Evolutionary conservation across 2,888 invertebrate species (phyloP).

Genomic region (Drosophila meridiana): DNA sequence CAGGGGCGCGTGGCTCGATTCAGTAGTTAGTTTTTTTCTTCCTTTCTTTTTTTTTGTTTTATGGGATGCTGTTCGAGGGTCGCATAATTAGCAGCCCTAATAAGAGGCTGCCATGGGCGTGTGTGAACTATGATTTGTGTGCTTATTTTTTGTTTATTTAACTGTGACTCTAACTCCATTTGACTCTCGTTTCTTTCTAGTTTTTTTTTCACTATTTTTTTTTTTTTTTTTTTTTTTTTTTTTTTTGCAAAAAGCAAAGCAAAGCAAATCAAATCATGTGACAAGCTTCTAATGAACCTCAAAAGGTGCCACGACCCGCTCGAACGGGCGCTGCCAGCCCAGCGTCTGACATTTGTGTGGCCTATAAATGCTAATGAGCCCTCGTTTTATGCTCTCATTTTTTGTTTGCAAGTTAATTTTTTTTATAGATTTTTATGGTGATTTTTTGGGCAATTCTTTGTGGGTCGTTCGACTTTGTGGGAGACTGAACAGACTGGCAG

Average conservation of each 20-base stretch:
- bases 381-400: conserved; percentile 33
- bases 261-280: conserved; percentile 76
- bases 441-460: conserved; percentile 73
- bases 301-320: conserved; percentile 44
- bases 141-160: background rate
- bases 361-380: conserved; percentile 77
- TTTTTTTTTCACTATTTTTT: conserved; percentile 13
- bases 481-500: conserved; percentile 8
- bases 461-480: conserved; percentile 58
- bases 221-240: conserved; percentile 10
- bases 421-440: conserved; percentile 75
- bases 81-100: conserved; percentile 73
- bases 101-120: conserved; percentile 22
- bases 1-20: conserved; percentile 63
- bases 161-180: conserved; percentile 13
- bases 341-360: conserved; percentile 65
- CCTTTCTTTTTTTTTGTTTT: conserved; percentile 10
- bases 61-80: conserved; percentile 41
- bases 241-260: conserved; percentile 9
- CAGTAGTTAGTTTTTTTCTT: conserved; percentile 23
- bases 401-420: conserved; percentile 37
- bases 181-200: conserved; percentile 25
- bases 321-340: conserved; percentile 11
- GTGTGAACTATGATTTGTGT: conserved; percentile 15
- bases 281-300: conserved; percentile 78